Evolutionary conservation across 2,888 invertebrate genomes (phyloP).

Genomic region (Pardosa pseudoannulata): DNA sequence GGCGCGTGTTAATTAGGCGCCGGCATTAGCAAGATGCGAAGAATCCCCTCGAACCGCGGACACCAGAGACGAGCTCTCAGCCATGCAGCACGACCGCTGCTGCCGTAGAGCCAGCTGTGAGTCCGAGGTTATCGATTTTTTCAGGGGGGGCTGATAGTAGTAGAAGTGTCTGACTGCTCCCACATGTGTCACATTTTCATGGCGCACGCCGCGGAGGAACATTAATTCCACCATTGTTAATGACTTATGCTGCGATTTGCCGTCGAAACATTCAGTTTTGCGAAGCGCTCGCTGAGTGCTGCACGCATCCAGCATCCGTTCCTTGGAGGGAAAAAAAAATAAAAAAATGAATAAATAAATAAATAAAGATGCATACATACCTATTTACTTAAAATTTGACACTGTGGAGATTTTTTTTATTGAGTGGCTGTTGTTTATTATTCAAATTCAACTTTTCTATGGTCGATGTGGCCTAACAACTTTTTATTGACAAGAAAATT

Average conservation of each 20-base stretch:
- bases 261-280: conserved; percentile 65
- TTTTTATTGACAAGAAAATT: conserved; percentile 38
- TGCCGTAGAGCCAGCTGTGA: conserved; percentile 54
- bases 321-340: conserved; percentile 22
- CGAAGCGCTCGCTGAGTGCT: conserved; percentile 48
- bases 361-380: background rate
- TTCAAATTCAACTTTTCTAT: background rate
- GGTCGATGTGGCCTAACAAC: conserved; percentile 33
- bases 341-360: conserved; percentile 9
- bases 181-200: conserved; percentile 73
- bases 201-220: conserved; percentile 66
- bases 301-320: conserved; percentile 41
- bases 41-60: background rate
- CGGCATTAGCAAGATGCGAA: conserved; percentile 60
- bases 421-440: background rate
- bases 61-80: conserved; percentile 24
- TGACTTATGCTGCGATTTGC: conserved; percentile 72
- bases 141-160: conserved; percentile 39
- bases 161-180: conserved; percentile 70
- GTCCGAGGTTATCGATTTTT: conserved; percentile 56
- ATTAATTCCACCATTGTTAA: conserved; percentile 73
- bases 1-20: conserved; percentile 70
- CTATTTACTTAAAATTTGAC: background rate
- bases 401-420: background rate
- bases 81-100: conserved; percentile 38